Conservation (phyloP, 1,140 invertebrate species). For the Spodoptera litura region DNA sequence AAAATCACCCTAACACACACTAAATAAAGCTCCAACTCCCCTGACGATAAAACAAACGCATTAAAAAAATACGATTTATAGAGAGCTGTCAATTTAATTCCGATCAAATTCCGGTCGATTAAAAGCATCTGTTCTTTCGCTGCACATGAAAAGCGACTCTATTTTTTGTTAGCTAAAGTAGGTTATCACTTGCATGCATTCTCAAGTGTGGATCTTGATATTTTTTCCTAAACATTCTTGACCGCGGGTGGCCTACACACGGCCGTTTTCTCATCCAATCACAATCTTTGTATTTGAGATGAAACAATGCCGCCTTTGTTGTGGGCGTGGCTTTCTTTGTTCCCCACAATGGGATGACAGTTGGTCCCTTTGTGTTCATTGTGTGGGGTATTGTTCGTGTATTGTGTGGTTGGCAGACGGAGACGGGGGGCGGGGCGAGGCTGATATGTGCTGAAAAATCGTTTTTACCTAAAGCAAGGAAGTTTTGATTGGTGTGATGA, state of each 20-base stretch:
- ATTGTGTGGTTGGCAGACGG: slow-evolving; percentile 52
- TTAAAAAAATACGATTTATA: slow-evolving; percentile 62
- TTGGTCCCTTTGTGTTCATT: slow-evolving; percentile 67
- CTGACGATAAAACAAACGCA: slow-evolving; percentile 10
- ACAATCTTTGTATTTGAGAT: slow-evolving; percentile 55
- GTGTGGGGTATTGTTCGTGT: slow-evolving; percentile 65
- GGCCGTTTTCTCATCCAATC: slow-evolving; percentile 65
- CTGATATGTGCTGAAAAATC: slow-evolving; percentile 38
- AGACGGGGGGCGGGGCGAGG: slow-evolving; percentile 42
- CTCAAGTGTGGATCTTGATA: slow-evolving; percentile 62
- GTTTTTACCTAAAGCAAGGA: slow-evolving; percentile 36
- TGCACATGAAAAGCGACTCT: slow-evolving; percentile 3
- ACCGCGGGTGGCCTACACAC: slow-evolving; percentile 69
- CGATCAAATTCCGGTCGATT: slow-evolving; percentile 66
- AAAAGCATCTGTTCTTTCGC: slow-evolving; percentile 61
- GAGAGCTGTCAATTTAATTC: slow-evolving; percentile 70
- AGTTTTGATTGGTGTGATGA: slow-evolving; percentile 41
- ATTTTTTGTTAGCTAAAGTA: slow-evolving; percentile 30
- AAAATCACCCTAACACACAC: neutral
- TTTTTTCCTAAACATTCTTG: slow-evolving; percentile 63
- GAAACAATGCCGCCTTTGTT: slow-evolving; percentile 76
- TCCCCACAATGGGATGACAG: slow-evolving; percentile 78
- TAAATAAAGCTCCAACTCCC: slow-evolving; percentile 3
- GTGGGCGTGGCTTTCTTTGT: slow-evolving; percentile 72
- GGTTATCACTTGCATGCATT: slow-evolving; percentile 11